Evolutionary conservation across 1,140 invertebrate species (phyloP).

Genomic region (Solenopsis invicta): DNA sequence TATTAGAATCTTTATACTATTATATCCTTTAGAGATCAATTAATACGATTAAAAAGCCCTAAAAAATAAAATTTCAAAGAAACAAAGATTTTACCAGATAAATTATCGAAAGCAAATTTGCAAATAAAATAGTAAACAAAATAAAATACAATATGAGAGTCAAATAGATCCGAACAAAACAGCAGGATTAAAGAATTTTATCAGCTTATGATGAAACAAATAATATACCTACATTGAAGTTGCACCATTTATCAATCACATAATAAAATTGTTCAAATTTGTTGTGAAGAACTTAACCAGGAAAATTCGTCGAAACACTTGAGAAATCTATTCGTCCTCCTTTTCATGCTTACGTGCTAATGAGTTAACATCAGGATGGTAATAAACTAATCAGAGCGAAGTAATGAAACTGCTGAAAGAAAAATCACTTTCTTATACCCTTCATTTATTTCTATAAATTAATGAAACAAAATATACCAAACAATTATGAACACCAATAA

Average conservation of each 20-base stretch:
- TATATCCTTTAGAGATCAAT: too few relatives aligned
- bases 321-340: neutral
- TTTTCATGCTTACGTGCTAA: neutral
- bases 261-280: neutral
- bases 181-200: neutral
- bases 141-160: too few relatives aligned
- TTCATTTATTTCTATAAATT: conserved; percentile 52
- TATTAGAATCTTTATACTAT: too few relatives aligned
- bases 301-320: neutral
- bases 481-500: conserved; percentile 13
- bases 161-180: too few relatives aligned
- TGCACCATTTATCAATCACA: neutral
- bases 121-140: too few relatives aligned
- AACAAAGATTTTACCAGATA: too few relatives aligned
- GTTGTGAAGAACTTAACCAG: neutral
- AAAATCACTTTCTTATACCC: neutral
- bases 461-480: conserved; percentile 42
- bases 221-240: neutral
- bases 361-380: neutral
- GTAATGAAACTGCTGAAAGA: neutral
- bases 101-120: too few relatives aligned
- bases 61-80: too few relatives aligned
- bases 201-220: neutral
- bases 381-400: neutral
- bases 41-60: too few relatives aligned